These are phyloP conservation scores for Whitmania pigra DNA, from an alignment of 1,140 invertebrate genomes.

Conservation along the genomic window DNA sequence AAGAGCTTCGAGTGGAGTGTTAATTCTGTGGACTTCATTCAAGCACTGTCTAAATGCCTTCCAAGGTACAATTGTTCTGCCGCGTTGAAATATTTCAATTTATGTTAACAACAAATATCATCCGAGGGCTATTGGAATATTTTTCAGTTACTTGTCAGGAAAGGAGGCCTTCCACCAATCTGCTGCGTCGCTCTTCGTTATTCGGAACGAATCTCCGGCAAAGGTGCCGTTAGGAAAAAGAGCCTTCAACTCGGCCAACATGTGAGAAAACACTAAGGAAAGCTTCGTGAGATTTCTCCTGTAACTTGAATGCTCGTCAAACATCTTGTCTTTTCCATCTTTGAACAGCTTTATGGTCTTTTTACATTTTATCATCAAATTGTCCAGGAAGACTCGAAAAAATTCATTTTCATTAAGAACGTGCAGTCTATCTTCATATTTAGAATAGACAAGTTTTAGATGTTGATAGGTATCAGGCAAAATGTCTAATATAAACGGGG, in stretches of 20 bases:
- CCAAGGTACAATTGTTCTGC: constrained; percentile 91
- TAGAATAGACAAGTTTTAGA: constrained; percentile 78
- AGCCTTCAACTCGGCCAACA: constrained; percentile 95
- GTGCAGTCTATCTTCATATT: constrained; percentile 87
- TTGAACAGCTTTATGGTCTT: constrained; percentile 96
- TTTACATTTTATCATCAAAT: constrained; percentile 94
- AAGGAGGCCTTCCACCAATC: constrained; percentile 71
- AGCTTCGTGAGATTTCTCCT: constrained; percentile 91
- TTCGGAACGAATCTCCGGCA: constrained; percentile 89
- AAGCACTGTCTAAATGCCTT: constrained; percentile 83
- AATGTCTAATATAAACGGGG: constrained; percentile 97
- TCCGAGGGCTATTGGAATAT: neutral
- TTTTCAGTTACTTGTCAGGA: constrained; percentile 22
- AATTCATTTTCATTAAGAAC: constrained; percentile 77
- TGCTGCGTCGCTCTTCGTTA: constrained; percentile 95
- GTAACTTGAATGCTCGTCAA: constrained; percentile 49
- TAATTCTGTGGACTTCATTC: constrained; percentile 87
- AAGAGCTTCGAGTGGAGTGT: constrained; percentile 89
- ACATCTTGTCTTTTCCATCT: constrained; percentile 75
- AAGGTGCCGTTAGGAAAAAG: constrained; percentile 89
- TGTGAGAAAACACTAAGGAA: constrained; percentile 97
- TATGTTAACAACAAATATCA: no score
- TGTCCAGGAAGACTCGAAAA: constrained; percentile 94
- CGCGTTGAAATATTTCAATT: no score
- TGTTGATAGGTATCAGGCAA: constrained; percentile 96